Percentiles rank a stretch among this genome's conserved stretches.
These are phyloP conservation scores for Malurus elegans DNA, from an alignment of 2,113 vertebrate species.

Conservation along the genomic window DNA sequence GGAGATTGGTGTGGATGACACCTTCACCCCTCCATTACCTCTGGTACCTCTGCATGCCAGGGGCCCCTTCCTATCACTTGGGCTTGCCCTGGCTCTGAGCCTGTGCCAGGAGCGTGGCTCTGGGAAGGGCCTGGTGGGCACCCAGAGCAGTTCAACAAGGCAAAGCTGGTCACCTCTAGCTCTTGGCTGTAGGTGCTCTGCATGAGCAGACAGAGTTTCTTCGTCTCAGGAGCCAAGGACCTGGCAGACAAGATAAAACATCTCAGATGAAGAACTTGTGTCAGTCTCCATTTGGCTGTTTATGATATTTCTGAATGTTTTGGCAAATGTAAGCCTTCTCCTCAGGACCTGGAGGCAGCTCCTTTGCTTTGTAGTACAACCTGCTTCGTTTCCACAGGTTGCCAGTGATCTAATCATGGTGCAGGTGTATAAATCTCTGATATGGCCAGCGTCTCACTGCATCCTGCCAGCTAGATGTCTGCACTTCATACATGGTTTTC, in stretches of 20 bases:
- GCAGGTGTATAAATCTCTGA: conserved; percentile 40
- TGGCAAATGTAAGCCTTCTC: not conserved
- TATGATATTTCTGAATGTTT: conserved; percentile 12
- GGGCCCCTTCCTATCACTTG: fast-evolving
- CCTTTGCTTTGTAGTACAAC: conserved; percentile 22
- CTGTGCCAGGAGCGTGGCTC: fast-evolving
- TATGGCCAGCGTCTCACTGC: not conserved
- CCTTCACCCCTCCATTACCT: not conserved
- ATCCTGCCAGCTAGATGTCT: conserved; percentile 43
- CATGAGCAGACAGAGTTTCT: conserved; percentile 8
- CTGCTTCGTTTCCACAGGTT: conserved; percentile 47
- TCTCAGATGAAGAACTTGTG: conserved; percentile 16
- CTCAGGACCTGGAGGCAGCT: conserved; percentile 12
- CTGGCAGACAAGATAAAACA: not conserved
- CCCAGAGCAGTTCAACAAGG: not conserved
- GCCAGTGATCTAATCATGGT: not conserved
- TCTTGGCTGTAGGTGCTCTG: not conserved
- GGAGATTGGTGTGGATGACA: not conserved
- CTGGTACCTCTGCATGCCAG: not conserved
- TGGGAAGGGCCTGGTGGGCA: not conserved
- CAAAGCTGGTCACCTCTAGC: not conserved
- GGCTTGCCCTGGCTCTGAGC: not conserved
- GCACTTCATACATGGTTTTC: not conserved
- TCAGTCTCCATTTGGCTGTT: conserved; percentile 5
- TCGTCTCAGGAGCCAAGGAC: not conserved